Evolutionary conservation across 1,140 invertebrate genomes (phyloP), one percentile per base, ranked within the genome.

Genomic region (Chionoecetes opilio): DNA sequence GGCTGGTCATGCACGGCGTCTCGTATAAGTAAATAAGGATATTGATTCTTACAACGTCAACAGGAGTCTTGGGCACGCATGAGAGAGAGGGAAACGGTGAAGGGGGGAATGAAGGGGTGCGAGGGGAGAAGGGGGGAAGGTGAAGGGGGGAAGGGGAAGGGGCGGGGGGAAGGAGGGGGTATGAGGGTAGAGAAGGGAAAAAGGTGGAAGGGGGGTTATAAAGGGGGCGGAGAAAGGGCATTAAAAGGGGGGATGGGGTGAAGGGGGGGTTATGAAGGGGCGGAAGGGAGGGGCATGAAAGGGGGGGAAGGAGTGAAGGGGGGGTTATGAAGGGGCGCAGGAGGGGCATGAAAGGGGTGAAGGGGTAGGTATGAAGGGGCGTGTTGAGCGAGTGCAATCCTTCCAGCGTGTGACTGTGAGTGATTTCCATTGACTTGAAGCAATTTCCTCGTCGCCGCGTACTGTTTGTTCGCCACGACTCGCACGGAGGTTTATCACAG

Each of bases 21-120:
- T 75, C 63, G 63, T 26, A n/a, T 75, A 75, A 75, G n/a, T 75
- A 75, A n/a, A n/a, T 5, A 26, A 75, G 21, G 63, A 75, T 75
- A 75, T 75, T 75, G 63, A 75, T 75, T 75, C n/a, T n/a, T n/a
- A 75, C 21, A 26, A 75, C 63, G 63, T n/a, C 63, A 75, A n/a
- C 63, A n/a, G 63, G 63, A 75, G 63, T 17, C 63, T 75, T 75
- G 63, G 63, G n/a, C 63, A 75, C 63, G 63, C 63, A 5, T 46
- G 14, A 46, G 41, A 46, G 14, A 46, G 41, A 46, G 14, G 41
- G 41, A 46, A 46, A 46, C n/a, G n/a, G n/a, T n/a, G n/a, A n/a
- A n/a, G n/a, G n/a, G 41, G 14, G 41, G 41, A 46, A 8, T 46
- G 41, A 46, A 46, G 41, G 14, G 14, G n/a, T n/a, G n/a, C n/a